Conservation (phyloP, 53 echinoderm and acorn worm species). For the Paracentrotus lividus region DNA sequence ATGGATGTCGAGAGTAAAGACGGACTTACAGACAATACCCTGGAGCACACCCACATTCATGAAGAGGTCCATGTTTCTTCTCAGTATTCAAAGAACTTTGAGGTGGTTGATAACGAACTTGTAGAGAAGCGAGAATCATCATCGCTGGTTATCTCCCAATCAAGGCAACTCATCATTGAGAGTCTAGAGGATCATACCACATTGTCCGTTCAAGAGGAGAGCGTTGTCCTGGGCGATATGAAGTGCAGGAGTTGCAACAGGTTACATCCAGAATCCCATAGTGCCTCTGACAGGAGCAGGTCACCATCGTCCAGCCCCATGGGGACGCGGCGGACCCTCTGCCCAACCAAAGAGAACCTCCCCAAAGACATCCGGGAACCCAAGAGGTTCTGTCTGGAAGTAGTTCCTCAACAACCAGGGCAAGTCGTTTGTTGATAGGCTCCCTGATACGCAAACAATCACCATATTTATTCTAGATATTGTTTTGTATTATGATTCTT, state of each 20-base stretch:
- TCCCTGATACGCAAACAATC: background rate
- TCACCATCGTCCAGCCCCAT: slow-evolving; percentile 86
- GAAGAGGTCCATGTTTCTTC: slow-evolving; percentile 1
- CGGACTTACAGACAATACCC: background rate
- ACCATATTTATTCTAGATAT: slow-evolving; percentile 54
- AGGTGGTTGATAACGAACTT: slow-evolving; percentile 16
- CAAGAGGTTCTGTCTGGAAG: slow-evolving; percentile 87
- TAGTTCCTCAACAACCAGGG: slow-evolving; percentile 62
- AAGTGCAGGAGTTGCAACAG: slow-evolving; percentile 68
- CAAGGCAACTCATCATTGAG: background rate
- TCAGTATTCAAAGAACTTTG: slow-evolving; percentile 30
- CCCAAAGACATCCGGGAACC: slow-evolving; percentile 83
- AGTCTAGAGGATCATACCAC: slow-evolving; percentile 18
- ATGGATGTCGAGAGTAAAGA: slow-evolving; percentile 64
- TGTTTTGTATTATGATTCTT: background rate
- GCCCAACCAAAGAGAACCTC: slow-evolving; percentile 83
- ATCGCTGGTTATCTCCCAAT: slow-evolving; percentile 5
- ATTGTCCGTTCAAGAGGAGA: slow-evolving; percentile 16
- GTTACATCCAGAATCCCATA: slow-evolving; percentile 40
- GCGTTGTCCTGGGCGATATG: slow-evolving; percentile 2
- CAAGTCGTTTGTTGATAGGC: slow-evolving; percentile 69
- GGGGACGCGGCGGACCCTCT: slow-evolving; percentile 71
- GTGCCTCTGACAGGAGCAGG: slow-evolving; percentile 31
- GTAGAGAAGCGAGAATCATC: slow-evolving; percentile 32
- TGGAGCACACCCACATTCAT: background rate